Base-by-base conservation (phyloP, 2,888 invertebrate species). In the Parnassius orleans region DNA sequence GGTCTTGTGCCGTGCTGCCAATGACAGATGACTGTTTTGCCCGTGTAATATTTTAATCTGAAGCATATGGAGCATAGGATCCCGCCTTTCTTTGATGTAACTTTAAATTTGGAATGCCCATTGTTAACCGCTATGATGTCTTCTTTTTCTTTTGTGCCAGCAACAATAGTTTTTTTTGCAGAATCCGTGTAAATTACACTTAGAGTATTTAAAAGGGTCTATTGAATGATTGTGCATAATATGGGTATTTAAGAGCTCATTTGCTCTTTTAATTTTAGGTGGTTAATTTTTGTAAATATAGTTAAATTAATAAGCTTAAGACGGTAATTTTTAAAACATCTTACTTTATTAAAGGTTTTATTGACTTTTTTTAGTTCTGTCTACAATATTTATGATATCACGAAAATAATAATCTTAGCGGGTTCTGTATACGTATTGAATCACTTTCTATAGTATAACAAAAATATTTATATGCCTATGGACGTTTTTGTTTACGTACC, bases 141-240 rank as follows among this genome's bases (percentile, higher is more conserved):
- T 90, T 90, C 90, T 84, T 90, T 90, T 90, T 89, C 90, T 83
- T 89, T 90, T 90, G 85, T 89, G 81, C 75, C 76, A 69, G 74
- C 68, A 76, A 90, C 89, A 90, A 90, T 83, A 44, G 66, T 83
- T 90, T 90, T 78, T 87, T 90, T 89, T 90, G 88, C 88, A 80
- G 78, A 33, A 33, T 68, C 73, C 78, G 75, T 81, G 77, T 83
- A 87, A 88, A 87, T 84, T 84, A 81, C 79, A 78, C 75, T 77
- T 76, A 74, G 79, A 80, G 64, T 65, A 73, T 83, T 84, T 80
- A 72, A 76, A 80, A 77, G 79, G 76, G 72, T 70, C 72, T 63
- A 70, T 66, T 79, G 79, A 83, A 82, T 87, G 83, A 81, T 72
- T 80, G 75, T 73, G 81, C 79, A 75, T 80, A 80, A 81, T 77